Evolutionary conservation across 2,888 invertebrate genomes (phyloP).

Genomic region (Caenorhabditis afra): DNA sequence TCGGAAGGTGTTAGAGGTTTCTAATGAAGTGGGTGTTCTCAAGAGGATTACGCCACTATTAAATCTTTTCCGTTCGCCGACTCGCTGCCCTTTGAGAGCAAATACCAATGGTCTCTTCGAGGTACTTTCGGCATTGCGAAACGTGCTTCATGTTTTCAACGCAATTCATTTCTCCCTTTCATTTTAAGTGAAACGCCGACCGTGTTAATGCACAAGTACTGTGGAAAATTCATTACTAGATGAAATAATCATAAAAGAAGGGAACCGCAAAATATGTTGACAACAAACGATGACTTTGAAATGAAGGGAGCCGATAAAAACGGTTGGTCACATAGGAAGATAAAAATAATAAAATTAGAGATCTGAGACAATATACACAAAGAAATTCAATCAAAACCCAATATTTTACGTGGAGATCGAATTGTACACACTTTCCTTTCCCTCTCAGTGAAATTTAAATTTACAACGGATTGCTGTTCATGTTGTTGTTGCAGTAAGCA

Average conservation of each 20-base stretch:
- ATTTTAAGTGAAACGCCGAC: background rate
- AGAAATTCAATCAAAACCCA: background rate
- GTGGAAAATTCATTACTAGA: too few species aligned
- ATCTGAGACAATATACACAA: too few species aligned
- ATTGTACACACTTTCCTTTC: background rate
- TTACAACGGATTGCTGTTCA: too few species aligned
- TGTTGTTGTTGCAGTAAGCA: slow-evolving; percentile 38
- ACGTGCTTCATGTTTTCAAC: slow-evolving; percentile 7
- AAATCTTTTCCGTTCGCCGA: slow-evolving; percentile 52
- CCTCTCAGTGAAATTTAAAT: background rate
- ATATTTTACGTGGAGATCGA: slow-evolving; percentile 1
- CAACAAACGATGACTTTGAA: too few species aligned
- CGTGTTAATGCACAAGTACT: too few species aligned
- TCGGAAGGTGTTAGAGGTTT: slow-evolving; percentile 55
- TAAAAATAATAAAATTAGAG: too few species aligned
- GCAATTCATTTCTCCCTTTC: slow-evolving; percentile 10
- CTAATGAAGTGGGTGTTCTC: slow-evolving; percentile 65
- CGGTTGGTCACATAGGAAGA: too few species aligned
- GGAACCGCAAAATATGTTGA: too few species aligned
- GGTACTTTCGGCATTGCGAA: slow-evolving; percentile 10
- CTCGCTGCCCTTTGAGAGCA: slow-evolving; percentile 18
- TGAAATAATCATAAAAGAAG: too few species aligned
- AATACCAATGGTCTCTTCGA: slow-evolving; percentile 26
- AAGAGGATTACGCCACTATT: slow-evolving; percentile 62
- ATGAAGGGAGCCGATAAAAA: too few species aligned